Evolutionary conservation across 2,797 vertebrate genomes (phyloP), one percentile per base, ranked within the genome.

Genomic region (Erithacus rubecula): DNA sequence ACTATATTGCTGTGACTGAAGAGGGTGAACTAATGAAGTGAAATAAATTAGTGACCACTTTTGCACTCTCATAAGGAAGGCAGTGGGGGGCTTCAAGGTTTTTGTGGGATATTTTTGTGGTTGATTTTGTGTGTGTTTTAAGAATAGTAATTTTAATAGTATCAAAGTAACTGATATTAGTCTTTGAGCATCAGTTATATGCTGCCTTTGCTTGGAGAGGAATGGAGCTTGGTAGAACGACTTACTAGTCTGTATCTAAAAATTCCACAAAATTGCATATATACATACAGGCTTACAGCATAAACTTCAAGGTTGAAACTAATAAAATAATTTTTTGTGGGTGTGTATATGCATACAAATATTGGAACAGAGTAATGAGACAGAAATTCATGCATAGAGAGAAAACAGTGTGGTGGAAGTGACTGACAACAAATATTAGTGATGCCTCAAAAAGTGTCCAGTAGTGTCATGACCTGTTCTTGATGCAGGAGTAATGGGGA

Each of bases 1-100:
- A 12, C 14, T 49, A 5, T 26, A 51, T 36, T 62, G 46, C 23
- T 81, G 19, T 43, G 36, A 39, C 36, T 83, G 15, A 5, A 8
- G 27, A 76, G 15, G 6, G 6, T 69, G 12, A 26, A 17, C 26
- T 83, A 51, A 34, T 2, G 16, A 76, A 30, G 13, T 22, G 11
- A 76, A 63, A 15, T 37, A 53, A 49, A 56, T 64, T 8, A 34
- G 11, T 29, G 15, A 36, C 5, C 4, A 18, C 8, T 39, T 52
- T 62, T 19, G 44, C 18, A 3, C 9, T 34, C 18, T 53, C 9
- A 8, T 88, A 72, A 76, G 6, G 34, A 85, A 53, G 29, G 5
- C 8, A 39, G 6, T 41, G 5, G 52, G 13, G 4, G 9, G 6
- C 15, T 67, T 79, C 1, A 0, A 3, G 3, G 13, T 52, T 63